Evolutionary conservation across 2,888 invertebrate genomes (phyloP).

Genomic region (Netelia virgata): DNA sequence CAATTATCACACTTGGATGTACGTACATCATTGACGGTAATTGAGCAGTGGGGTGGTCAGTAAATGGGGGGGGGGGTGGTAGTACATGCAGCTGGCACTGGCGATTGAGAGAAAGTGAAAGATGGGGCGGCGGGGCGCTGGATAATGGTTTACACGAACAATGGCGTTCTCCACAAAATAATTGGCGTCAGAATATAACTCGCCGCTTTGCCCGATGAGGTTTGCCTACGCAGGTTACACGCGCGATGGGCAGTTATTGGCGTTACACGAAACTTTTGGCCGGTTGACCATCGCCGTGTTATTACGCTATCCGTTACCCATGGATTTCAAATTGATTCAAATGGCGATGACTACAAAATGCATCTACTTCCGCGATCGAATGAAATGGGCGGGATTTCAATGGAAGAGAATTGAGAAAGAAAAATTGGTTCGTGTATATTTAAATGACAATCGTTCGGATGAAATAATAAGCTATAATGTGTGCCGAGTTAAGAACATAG

Average conservation of each 20-base stretch:
- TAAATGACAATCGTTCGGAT: no score
- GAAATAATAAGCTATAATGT: no score
- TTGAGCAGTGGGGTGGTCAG: not conserved
- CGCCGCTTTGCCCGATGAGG: slow-evolving; percentile 42
- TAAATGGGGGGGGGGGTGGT: slow-evolving; percentile 53
- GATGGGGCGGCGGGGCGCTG: no score
- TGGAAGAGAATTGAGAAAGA: not conserved
- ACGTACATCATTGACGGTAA: no score
- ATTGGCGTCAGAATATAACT: slow-evolving; percentile 59
- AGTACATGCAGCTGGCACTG: no score
- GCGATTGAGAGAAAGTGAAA: no score
- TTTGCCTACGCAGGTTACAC: slow-evolving; percentile 39
- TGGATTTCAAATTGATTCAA: slow-evolving; percentile 32
- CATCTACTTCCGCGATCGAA: slow-evolving; percentile 18
- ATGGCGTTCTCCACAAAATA: slow-evolving; percentile 58
- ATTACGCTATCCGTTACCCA: slow-evolving; percentile 52
- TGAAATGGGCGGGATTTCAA: not conserved
- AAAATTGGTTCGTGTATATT: no score
- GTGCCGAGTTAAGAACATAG: no score
- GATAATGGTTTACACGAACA: slow-evolving; percentile 40
- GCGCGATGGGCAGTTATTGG: slow-evolving; percentile 44
- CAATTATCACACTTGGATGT: no score
- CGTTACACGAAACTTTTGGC: slow-evolving; percentile 58
- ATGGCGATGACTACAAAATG: slow-evolving; percentile 30
- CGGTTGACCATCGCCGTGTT: slow-evolving; percentile 56